A percentile compares a stretch with the other conserved stretches of the same genome.
Evolutionary conservation across 2,113 vertebrate genomes (phyloP).

Genomic region (Electrona antarctica): DNA sequence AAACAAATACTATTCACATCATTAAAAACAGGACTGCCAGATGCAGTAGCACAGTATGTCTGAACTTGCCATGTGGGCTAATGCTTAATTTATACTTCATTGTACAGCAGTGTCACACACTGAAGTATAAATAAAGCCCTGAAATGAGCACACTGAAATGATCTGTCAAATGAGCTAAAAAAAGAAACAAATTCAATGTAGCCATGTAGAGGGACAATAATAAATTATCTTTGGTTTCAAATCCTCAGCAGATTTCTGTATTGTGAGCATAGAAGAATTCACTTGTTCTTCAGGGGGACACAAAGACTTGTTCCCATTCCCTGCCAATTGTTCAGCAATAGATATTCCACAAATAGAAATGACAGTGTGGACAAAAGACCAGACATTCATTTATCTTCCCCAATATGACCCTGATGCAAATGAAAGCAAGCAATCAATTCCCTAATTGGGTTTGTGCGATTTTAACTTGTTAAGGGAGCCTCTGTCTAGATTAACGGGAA

Average conservation of each 20-base stretch:
- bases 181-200: too few species aligned
- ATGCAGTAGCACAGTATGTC: too few species aligned
- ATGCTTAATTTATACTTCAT: too few species aligned
- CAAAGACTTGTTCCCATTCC: conserved; percentile 23
- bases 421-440: conserved; percentile 70
- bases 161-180: too few species aligned
- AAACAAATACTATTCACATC: too few species aligned
- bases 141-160: too few species aligned
- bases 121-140: too few species aligned
- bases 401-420: conserved; percentile 65
- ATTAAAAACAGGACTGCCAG: too few species aligned
- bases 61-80: too few species aligned
- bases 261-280: conserved; percentile 4
- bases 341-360: conserved; percentile 26
- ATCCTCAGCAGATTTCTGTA: conserved; percentile 39
- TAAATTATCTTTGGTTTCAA: background rate
- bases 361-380: conserved; percentile 60
- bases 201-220: background rate
- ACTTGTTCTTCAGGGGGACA: conserved; percentile 33
- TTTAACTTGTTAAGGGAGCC: conserved; percentile 59
- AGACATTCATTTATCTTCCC: conserved; percentile 60
- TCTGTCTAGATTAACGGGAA: conserved; percentile 59
- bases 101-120: too few species aligned
- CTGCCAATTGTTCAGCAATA: conserved; percentile 31
- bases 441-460: conserved; percentile 67